Evolutionary conservation across 2,888 invertebrate genomes (phyloP).

Genomic region (Caenorhabditis wallacei): DNA sequence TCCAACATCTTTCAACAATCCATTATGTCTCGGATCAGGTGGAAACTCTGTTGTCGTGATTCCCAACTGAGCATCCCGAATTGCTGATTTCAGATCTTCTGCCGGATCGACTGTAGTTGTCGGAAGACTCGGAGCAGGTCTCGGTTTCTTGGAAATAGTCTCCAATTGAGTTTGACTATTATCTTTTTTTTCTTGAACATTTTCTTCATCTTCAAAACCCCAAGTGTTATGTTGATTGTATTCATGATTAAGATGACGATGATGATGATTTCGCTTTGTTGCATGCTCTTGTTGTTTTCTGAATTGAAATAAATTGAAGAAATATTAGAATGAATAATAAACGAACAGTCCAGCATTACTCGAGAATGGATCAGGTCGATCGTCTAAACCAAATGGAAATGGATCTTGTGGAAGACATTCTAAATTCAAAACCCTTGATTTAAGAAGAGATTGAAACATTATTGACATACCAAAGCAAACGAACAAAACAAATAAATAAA

Average conservation of each 20-base stretch:
- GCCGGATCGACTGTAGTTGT: constrained; percentile 42
- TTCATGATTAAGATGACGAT: constrained; percentile 7
- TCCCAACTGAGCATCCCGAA: constrained; percentile 53
- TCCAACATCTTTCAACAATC: constrained; percentile 70
- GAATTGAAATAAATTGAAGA: background rate
- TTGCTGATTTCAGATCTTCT: constrained; percentile 42
- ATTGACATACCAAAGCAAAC: constrained; percentile 5
- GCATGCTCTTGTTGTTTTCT: constrained; percentile 17
- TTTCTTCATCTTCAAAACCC: constrained; percentile 52
- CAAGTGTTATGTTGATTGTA: constrained; percentile 57
- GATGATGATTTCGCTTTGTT: constrained; percentile 8
- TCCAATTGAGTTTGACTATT: background rate
- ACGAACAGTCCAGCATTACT: constrained; percentile 49
- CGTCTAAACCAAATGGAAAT: constrained; percentile 56
- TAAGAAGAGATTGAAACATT: background rate
- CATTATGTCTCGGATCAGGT: constrained; percentile 69
- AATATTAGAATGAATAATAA: background rate
- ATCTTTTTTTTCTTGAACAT: constrained; percentile 13
- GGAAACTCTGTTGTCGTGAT: constrained; percentile 63
- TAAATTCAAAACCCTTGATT: background rate
- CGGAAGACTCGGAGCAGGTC: constrained; percentile 24
- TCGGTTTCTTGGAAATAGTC: constrained; percentile 12
- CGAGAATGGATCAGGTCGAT: constrained; percentile 55
- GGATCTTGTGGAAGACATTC: constrained; percentile 41
- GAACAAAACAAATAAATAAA: background rate